Conservation (phyloP, 2,113 vertebrate species). For the Salvelinus sp. region DNA sequence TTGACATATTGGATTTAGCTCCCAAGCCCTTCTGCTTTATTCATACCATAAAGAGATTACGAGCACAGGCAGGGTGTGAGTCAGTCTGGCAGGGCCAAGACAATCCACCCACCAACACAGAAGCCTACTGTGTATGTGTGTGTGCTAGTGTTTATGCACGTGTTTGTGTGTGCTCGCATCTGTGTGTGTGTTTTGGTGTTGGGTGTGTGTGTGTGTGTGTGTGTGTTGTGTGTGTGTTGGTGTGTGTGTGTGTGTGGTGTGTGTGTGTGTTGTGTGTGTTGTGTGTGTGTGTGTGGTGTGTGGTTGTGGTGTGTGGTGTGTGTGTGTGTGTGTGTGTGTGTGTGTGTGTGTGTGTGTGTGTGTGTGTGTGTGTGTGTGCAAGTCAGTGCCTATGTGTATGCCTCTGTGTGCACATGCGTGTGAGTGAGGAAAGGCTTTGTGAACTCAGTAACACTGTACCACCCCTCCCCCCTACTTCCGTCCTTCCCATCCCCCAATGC, state of each 20-base stretch:
- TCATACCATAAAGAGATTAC: constrained; percentile 44
- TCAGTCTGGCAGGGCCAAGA: constrained; percentile 27
- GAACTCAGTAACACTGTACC: constrained; percentile 54
- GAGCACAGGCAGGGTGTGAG: constrained; percentile 2
- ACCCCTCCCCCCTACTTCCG: constrained; percentile 43
- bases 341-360: no score
- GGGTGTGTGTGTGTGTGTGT: not conserved
- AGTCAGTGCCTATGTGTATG: not conserved
- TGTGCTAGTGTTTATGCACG: not conserved
- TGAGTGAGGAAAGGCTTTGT: constrained; percentile 34
- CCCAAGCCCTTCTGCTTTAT: constrained; percentile 48
- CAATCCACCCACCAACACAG: constrained; percentile 12
- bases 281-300: no score
- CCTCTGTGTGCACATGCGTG: not conserved
- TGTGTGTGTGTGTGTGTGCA: not conserved
- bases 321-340: not conserved
- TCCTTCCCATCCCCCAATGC: constrained; percentile 46
- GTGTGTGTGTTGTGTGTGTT: not conserved
- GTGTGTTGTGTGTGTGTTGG: not conserved
- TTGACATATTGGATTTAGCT: constrained; percentile 51
- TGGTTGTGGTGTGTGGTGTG: not conserved
- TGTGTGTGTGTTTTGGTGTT: no score
- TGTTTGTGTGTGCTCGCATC: not conserved
- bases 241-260: not conserved
- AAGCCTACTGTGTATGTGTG: constrained; percentile 8